Conservation (phyloP, 2,888 invertebrate species). For the Clostera curtula region DNA sequence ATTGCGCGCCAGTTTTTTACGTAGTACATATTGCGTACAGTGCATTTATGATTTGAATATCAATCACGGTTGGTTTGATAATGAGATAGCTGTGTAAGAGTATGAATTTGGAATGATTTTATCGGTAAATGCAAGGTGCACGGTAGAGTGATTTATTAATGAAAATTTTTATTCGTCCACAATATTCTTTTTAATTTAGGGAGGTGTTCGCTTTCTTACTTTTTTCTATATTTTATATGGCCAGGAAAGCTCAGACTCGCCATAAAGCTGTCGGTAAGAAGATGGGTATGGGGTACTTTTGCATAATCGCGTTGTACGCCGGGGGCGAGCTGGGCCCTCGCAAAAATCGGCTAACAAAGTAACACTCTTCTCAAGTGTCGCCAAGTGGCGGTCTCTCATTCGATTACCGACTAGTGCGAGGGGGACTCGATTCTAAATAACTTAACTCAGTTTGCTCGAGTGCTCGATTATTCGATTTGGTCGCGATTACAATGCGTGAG, state of each 20-base stretch:
- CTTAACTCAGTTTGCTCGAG: constrained; percentile 62
- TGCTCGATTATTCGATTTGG: constrained; percentile 66
- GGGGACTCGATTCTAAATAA: constrained; percentile 58
- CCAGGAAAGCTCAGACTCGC: constrained; percentile 21
- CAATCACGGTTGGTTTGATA: constrained; percentile 28
- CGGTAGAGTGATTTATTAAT: too few relatives aligned
- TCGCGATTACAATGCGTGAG: constrained; percentile 60
- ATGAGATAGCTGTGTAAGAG: constrained; percentile 17
- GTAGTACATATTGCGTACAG: constrained; percentile 25
- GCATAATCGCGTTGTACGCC: constrained; percentile 48
- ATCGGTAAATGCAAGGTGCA: constrained; percentile 19
- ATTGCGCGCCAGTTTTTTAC: constrained; percentile 29
- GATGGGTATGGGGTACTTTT: constrained; percentile 37
- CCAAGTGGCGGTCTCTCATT: constrained; percentile 67
- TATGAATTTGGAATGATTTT: constrained; percentile 24
- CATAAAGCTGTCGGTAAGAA: constrained; percentile 36
- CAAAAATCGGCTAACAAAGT: constrained; percentile 69
- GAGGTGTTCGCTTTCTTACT: constrained; percentile 13
- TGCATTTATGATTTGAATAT: constrained; percentile 33
- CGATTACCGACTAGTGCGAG: constrained; percentile 62
- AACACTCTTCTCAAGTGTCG: constrained; percentile 61
- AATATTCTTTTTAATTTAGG: too few relatives aligned
- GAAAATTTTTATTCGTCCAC: too few relatives aligned
- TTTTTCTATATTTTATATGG: constrained; percentile 20
- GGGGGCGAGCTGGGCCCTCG: constrained; percentile 30